These are phyloP conservation scores for Plebejus anna DNA, from an alignment of 2,888 invertebrate species.

Conservation along the genomic window DNA sequence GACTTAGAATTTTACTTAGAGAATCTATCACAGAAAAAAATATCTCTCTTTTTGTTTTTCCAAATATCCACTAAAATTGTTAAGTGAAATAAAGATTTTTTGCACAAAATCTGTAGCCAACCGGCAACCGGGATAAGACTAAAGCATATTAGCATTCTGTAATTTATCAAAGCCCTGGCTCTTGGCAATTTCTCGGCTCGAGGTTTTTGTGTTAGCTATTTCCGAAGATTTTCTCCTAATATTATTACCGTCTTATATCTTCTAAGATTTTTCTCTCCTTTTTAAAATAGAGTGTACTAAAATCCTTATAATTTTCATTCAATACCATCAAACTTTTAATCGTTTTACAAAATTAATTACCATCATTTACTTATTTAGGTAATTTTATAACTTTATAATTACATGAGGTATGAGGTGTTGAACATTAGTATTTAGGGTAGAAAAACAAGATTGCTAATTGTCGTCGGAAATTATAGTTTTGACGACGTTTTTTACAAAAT, in stretches of 20 bases:
- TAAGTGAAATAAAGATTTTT: neutral
- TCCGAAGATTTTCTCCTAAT: neutral
- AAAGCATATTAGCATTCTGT: conserved; percentile 11
- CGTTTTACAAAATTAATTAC: neutral
- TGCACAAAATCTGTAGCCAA: neutral
- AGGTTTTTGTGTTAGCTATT: neutral
- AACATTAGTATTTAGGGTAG: neutral
- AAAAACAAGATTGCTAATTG: neutral
- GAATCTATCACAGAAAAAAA: no score
- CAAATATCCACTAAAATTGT: neutral
- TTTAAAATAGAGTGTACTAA: neutral
- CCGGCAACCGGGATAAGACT: neutral
- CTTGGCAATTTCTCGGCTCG: neutral
- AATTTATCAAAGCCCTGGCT: neutral
- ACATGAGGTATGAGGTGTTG: neutral
- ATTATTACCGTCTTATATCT: neutral
- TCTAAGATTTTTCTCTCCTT: neutral
- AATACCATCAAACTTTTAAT: neutral
- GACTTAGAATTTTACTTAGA: no score
- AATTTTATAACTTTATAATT: neutral
- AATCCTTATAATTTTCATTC: no score
- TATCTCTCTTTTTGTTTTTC: neutral
- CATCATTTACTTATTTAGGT: neutral
- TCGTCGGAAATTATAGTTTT: neutral
- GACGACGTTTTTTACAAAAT: neutral